phyloP scores from a whole-genome alignment of 2,113 vertebrate species.

The Pseudopipra pipra region DNA sequence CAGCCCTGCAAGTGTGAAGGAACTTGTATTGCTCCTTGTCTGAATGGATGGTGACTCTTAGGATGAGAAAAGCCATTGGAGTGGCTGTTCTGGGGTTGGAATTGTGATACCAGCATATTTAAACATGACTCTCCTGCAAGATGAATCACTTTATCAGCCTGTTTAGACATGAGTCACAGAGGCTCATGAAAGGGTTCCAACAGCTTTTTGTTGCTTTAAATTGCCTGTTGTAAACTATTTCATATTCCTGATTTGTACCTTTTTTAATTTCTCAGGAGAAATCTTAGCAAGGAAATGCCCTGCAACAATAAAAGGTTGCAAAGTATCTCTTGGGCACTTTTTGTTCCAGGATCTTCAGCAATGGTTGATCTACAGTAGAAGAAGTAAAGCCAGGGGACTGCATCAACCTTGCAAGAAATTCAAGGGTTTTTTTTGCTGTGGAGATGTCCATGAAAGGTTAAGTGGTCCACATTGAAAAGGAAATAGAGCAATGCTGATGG shows the following conservation, averaged over 20 bases:
- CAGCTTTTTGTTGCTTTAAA: background rate
- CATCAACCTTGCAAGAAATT: background rate
- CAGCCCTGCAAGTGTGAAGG: background rate
- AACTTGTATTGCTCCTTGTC: background rate
- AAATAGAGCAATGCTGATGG: background rate
- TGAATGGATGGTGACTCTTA: background rate
- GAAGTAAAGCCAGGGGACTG: background rate
- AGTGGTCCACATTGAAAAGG: background rate
- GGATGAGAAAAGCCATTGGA: background rate
- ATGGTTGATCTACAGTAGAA: background rate
- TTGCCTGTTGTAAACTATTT: background rate
- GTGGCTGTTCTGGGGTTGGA: background rate
- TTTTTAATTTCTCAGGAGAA: background rate
- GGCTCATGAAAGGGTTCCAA: background rate
- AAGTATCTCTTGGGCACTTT: fast-evolving
- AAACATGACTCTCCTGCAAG: background rate
- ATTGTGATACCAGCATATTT: background rate
- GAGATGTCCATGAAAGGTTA: background rate
- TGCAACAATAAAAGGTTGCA: background rate
- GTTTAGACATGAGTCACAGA: background rate
- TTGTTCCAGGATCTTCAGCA: background rate
- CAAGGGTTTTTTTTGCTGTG: background rate
- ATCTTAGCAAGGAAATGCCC: background rate
- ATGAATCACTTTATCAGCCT: background rate
- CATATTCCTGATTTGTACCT: background rate